A percentile compares a stretch with the other conserved stretches of the same genome.
Conservation (phyloP, 2,797 vertebrate genomes). For the Enteromius viviparus region DNA sequence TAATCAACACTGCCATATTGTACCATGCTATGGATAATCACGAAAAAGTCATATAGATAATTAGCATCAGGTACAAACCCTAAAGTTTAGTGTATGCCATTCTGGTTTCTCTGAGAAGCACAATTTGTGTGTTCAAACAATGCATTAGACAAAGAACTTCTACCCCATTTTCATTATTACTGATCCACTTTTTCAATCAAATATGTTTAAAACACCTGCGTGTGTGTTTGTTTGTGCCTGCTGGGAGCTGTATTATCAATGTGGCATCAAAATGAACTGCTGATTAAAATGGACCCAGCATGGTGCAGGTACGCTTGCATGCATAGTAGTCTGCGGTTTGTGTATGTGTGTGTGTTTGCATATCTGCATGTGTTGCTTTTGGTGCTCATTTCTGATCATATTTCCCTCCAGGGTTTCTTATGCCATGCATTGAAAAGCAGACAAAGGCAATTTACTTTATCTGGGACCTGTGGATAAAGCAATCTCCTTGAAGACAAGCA, state of each 20-base stretch:
- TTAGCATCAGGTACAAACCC: background rate
- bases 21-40: background rate
- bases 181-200: constrained; percentile 47
- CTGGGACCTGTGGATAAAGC: constrained; percentile 61
- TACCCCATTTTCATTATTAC: constrained; percentile 35
- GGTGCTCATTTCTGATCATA: constrained; percentile 32
- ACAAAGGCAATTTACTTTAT: constrained; percentile 59
- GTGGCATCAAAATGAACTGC: constrained; percentile 44
- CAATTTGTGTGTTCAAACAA: background rate
- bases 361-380: constrained; percentile 28
- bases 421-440: constrained; percentile 51
- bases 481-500: constrained; percentile 45
- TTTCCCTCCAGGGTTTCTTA: constrained; percentile 35
- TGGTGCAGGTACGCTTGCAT: background rate
- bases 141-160: constrained; percentile 1
- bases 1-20: background rate
- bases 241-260: constrained; percentile 36
- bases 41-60: background rate
- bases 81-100: background rate
- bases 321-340: background rate
- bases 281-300: constrained; percentile 45
- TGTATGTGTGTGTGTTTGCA: background rate
- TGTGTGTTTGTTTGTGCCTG: constrained; percentile 36
- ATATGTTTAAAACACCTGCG: constrained; percentile 37
- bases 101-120: background rate